Evolutionary conservation across 1,140 invertebrate genomes (phyloP).

Genomic region (Vollenhovia emeryi): DNA sequence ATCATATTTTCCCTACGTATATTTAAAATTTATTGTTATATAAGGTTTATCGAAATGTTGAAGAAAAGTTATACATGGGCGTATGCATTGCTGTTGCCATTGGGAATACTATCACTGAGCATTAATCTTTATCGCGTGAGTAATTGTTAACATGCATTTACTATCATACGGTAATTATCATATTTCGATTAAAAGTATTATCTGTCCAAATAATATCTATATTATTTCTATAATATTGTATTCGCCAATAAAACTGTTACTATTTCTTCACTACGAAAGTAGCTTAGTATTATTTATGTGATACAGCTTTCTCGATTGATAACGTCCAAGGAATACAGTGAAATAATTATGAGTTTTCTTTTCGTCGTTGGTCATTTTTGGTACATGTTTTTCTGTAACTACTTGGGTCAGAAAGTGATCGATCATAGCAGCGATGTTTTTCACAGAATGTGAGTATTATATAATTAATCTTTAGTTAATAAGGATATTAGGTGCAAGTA

Average conservation of each 20-base stretch:
- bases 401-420: slow-evolving; percentile 13
- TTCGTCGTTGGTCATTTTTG: neutral
- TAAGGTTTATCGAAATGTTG: slow-evolving; percentile 30
- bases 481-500: neutral
- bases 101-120: neutral
- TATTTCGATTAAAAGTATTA: neutral
- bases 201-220: too few relatives aligned
- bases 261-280: neutral
- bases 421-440: slow-evolving; percentile 38
- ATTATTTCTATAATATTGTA: too few relatives aligned
- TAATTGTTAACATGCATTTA: neutral
- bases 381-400: slow-evolving; percentile 25
- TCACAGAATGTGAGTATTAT: slow-evolving; percentile 28
- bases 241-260: neutral
- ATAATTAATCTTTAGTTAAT: neutral
- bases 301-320: slow-evolving; percentile 17
- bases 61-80: neutral
- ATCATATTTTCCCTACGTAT: neutral
- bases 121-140: slow-evolving; percentile 53
- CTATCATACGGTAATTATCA: neutral
- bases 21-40: neutral
- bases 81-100: neutral
- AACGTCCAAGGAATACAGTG: neutral
- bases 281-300: neutral
- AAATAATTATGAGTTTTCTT: neutral